Percentiles rank a stretch among this genome's conserved stretches.
Conservation (phyloP, 23 tunicate species). For the Diplosoma virens region DNA sequence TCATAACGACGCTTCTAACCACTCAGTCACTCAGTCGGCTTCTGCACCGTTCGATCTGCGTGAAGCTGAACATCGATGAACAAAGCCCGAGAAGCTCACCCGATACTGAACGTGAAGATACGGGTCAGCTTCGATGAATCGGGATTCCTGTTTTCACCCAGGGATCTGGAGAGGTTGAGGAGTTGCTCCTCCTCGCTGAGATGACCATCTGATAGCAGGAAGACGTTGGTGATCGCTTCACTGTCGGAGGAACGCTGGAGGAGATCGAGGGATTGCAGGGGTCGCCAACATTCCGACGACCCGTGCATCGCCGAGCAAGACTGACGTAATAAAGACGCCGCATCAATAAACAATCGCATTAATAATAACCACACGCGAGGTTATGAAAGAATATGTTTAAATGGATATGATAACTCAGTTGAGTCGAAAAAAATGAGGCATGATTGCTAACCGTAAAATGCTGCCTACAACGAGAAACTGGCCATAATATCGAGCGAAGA, state of each 20-base stretch:
- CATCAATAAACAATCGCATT: neutral
- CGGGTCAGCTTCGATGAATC: neutral
- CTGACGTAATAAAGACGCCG: neutral
- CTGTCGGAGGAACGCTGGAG: neutral
- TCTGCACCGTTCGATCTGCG: too few species aligned
- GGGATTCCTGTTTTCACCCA: constrained; percentile 22
- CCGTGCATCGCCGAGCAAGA: constrained; percentile 8
- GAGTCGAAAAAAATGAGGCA: too few species aligned
- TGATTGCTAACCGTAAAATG: too few species aligned
- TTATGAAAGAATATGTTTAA: too few species aligned
- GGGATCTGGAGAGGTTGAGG: constrained; percentile 16
- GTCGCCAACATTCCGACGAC: constrained; percentile 44
- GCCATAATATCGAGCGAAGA: too few species aligned
- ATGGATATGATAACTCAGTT: too few species aligned
- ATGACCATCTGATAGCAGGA: constrained; percentile 74
- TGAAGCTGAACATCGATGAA: too few species aligned
- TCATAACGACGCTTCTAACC: too few species aligned
- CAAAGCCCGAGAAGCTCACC: too few species aligned
- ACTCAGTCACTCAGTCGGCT: too few species aligned
- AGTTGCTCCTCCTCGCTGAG: constrained; percentile 39
- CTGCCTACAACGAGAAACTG: too few species aligned
- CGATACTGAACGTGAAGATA: constrained; percentile 66
- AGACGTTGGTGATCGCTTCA: constrained; percentile 34
- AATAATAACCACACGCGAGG: too few species aligned
- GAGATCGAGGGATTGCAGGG: constrained; percentile 11